phyloP scores from a whole-genome alignment of 2,113 vertebrate genomes.

The Dromiciops gliroides region DNA sequence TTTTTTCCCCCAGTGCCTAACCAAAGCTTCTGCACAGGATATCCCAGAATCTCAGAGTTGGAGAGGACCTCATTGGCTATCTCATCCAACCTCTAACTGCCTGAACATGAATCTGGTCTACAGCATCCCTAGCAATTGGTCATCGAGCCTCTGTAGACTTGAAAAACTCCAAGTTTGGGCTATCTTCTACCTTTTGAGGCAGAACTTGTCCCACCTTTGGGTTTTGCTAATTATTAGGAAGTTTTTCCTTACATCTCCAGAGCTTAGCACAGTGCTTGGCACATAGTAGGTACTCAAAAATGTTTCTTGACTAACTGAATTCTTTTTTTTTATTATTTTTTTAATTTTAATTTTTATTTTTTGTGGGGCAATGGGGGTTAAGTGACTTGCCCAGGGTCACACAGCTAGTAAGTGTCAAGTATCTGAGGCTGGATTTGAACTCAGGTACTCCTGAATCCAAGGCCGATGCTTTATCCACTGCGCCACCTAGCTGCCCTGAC shows the following conservation, averaged over 20 bases:
- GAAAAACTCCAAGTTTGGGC: neutral
- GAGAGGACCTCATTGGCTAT: neutral
- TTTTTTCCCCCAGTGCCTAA: neutral
- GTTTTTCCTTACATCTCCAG: neutral
- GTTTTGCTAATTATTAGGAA: neutral
- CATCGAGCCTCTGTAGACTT: neutral
- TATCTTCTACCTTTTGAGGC: neutral
- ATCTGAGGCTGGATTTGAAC: no score
- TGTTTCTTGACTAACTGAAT: neutral
- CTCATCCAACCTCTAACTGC: neutral
- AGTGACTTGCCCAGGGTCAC: no score
- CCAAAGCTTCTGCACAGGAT: neutral
- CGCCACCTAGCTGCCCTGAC: no score
- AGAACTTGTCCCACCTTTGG: neutral
- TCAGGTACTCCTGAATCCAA: no score
- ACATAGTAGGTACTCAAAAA: neutral
- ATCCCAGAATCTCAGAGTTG: neutral
- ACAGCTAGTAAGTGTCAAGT: no score
- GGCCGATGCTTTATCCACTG: no score
- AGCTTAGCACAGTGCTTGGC: neutral
- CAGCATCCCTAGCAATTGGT: no score
- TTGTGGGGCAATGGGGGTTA: no score
- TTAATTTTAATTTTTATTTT: no score
- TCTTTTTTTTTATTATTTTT: no score
- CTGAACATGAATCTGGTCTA: no score